These are phyloP conservation scores for Pantherophis guttatus DNA, from an alignment of 2,113 vertebrate genomes.

Conservation along the genomic window DNA sequence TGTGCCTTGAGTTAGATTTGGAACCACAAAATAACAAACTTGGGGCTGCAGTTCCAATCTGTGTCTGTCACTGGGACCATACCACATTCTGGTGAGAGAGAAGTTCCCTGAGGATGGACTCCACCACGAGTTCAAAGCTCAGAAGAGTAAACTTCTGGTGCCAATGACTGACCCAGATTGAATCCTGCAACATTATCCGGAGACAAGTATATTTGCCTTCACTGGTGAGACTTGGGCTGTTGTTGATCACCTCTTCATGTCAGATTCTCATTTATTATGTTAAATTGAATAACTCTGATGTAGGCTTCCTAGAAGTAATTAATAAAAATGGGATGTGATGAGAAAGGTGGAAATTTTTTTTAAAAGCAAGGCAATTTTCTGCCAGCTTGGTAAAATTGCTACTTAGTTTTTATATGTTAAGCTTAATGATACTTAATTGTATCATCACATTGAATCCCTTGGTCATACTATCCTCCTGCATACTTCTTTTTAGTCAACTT, in stretches of 20 bases:
- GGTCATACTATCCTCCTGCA: neutral
- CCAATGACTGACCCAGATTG: too few species aligned
- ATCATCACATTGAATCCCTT: neutral
- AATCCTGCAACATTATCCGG: too few species aligned
- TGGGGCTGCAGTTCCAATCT: neutral
- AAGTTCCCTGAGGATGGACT: neutral
- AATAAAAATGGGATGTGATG: neutral
- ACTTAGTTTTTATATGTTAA: neutral
- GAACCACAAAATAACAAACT: neutral
- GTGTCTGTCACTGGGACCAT: neutral
- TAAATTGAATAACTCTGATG: neutral
- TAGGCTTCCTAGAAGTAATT: neutral
- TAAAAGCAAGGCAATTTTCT: neutral
- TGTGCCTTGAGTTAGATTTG: neutral
- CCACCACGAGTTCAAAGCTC: neutral
- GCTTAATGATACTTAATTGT: constrained; percentile 12
- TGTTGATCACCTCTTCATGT: neutral
- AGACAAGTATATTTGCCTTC: neutral
- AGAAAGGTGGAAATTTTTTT: neutral
- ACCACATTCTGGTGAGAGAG: neutral
- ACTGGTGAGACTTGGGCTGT: neutral
- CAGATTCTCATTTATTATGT: neutral
- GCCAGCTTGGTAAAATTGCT: neutral
- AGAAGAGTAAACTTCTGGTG: neutral
- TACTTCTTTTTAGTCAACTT: neutral